Base-by-base conservation (phyloP, 2,888 invertebrate species). In the Sphinx pinastri region DNA sequence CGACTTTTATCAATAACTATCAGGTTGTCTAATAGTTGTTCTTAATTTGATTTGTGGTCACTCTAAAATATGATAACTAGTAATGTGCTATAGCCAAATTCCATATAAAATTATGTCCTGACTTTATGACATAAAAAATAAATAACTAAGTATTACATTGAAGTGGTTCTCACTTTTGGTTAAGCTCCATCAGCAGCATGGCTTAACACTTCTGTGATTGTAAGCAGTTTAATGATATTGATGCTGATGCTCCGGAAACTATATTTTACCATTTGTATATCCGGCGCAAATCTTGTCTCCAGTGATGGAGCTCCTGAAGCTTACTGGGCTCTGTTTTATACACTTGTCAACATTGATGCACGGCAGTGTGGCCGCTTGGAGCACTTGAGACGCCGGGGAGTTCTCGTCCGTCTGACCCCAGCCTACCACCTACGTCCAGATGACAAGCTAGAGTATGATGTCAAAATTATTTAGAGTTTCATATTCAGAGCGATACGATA, bases 261-360 rank as follows among this genome's bases (percentile, higher is more conserved):
- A 25, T n/a, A n/a, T 66, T 74, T 72, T 71, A 88, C 88, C 80
- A 51, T 86, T 83, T 0, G 68, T 77, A 51, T 76, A 83, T 0
- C 88, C 88, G 0, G 88, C 87, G 70, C 88, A 88, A 16, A 88
- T 81, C 68, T 88, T 88, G 63, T 88, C 88, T 4, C 81, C 79
- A 1, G 86, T 85, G 51, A 88, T 84, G 71, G 80, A 84, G 38
- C 78, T 80, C 11, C 76, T 76, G 73, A 87, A 88, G 45, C 71
- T 72, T 0, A 76, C 71, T 0, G 86, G 83, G 0, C 82, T 75
- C 4, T 75, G 66, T 0, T 60, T 47, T 55, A 83, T 79, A 71
- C 88, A 88, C 0, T 76, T 73, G 10, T 75, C 71, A 3, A 82
- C 74, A n/a, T 75, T 72, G 14, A 88, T 79, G 72, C 79, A 83